These are phyloP conservation scores for Latrodectus hesperus DNA, from an alignment of 2,888 invertebrate genomes.

Conservation along the genomic window DNA sequence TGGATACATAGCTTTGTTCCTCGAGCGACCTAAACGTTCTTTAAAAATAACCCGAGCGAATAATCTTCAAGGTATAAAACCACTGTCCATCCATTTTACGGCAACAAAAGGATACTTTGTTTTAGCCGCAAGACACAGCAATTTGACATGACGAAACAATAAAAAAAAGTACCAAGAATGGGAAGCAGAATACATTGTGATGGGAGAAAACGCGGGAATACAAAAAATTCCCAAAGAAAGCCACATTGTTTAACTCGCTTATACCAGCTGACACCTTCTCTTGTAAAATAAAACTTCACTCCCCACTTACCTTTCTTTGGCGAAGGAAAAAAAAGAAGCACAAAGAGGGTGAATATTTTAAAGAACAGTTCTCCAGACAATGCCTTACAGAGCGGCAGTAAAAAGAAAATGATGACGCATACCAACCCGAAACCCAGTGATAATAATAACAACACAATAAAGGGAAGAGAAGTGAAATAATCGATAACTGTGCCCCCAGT, in stretches of 20 bases:
- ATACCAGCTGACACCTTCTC: constrained; percentile 65
- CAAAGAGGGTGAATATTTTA: constrained; percentile 65
- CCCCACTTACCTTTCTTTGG: constrained; percentile 9
- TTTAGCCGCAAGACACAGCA: constrained; percentile 34
- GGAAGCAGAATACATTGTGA: constrained; percentile 2
- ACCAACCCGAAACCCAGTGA: constrained; percentile 42
- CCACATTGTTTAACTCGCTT: constrained; percentile 65
- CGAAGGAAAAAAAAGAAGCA: constrained; percentile 21
- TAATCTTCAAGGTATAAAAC: background rate
- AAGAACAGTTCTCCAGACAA: constrained; percentile 39
- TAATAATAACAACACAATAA: constrained; percentile 46
- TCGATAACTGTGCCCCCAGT: background rate
- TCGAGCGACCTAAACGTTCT: too few species aligned
- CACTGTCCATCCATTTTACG: background rate
- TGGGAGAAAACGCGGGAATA: constrained; percentile 12
- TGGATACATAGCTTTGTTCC: too few species aligned
- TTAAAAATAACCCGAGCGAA: too few species aligned
- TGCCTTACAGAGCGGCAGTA: constrained; percentile 41
- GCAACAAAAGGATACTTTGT: constrained; percentile 34
- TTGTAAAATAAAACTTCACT: constrained; percentile 47
- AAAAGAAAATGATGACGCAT: constrained; percentile 61
- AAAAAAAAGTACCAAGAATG: background rate
- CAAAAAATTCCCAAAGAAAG: constrained; percentile 23
- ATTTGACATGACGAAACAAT: constrained; percentile 46
- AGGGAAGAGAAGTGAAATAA: constrained; percentile 6